Evolutionary conservation across 2,888 invertebrate genomes (phyloP).

Genomic region (Didymodactylos carnosus): DNA sequence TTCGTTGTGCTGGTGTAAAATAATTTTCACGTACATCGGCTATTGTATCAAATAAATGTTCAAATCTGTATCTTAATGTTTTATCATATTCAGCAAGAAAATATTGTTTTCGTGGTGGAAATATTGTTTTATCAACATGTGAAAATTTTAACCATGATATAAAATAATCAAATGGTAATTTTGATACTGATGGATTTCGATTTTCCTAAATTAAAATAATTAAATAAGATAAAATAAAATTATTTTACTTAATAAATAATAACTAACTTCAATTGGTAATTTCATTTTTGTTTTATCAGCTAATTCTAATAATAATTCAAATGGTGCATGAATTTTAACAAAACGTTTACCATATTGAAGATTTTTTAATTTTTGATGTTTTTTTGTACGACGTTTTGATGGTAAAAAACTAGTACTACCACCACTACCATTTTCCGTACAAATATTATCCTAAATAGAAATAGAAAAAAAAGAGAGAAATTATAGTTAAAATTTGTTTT

Average conservation of each 20-base stretch:
- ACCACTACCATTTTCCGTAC: neutral
- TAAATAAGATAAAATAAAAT: neutral
- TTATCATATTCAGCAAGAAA: neutral
- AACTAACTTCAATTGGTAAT: slow-evolving; percentile 63
- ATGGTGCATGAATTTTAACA: slow-evolving; percentile 68
- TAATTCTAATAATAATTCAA: slow-evolving; percentile 59
- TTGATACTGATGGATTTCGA: neutral
- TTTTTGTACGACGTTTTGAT: neutral
- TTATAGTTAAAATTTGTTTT: neutral
- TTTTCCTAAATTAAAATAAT: neutral
- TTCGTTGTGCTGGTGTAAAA: neutral
- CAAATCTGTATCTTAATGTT: neutral
- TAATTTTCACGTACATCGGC: neutral
- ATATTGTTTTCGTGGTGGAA: neutral
- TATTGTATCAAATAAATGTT: neutral
- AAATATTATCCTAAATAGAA: neutral
- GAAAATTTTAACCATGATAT: neutral
- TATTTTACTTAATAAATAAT: neutral
- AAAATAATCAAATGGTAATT: neutral
- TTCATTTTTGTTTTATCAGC: slow-evolving; percentile 72
- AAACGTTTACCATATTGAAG: slow-evolving; percentile 34
- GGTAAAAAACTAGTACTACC: neutral
- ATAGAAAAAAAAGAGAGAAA: neutral
- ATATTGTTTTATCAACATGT: neutral
- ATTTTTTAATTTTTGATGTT: neutral